Base-by-base conservation (phyloP, 2,113 vertebrate species). In the Chionodraco myersi region DNA sequence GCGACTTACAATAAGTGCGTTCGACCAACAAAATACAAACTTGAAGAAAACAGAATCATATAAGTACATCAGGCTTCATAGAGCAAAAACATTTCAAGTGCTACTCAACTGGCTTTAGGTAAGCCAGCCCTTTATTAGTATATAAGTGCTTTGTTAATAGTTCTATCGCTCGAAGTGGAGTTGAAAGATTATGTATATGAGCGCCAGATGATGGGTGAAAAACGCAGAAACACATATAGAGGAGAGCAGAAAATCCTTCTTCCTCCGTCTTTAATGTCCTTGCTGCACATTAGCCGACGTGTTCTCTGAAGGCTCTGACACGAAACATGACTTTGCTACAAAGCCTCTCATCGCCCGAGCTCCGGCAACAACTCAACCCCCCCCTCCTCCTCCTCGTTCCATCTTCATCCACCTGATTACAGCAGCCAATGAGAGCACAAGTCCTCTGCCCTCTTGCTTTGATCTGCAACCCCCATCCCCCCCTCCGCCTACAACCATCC, bases 261-360 rank as follows among this genome's bases (percentile, higher is more conserved):
- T 85, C 80, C 82, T 94, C 64, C 64, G 93, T 93, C 84, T 92
- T 94, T 94, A 71, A 94, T 94, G 82, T 65, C 34, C 47, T 15
- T 45, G 72, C 81, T 72, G 82, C 85, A 88, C 91, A 94, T 95
- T 93, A 93, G 59, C 78, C 64, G 86, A 89, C 16, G 91, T 94
- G 92, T 95, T 83, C 84, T 62, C 71, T 45, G 83, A 84, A 72
- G 51, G 64, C 71, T 74, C 78, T 93, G 92, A 94, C 93, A 94
- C 26, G 21, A 81, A 91, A 91, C 88, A 89, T 53, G 71, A 89
- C 83, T 87, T 69, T 82, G 66, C 86, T 87, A 87, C 90, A 91
- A 82, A 89, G 78, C 77, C 80, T 66, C 80, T 66, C 67, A 66
- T 71, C 77, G 75, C 74, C 57, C 2, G 53, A 75, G 82, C 74